Conservation (phyloP, 2,888 invertebrate species). For the Galerucella calmariensis region DNA sequence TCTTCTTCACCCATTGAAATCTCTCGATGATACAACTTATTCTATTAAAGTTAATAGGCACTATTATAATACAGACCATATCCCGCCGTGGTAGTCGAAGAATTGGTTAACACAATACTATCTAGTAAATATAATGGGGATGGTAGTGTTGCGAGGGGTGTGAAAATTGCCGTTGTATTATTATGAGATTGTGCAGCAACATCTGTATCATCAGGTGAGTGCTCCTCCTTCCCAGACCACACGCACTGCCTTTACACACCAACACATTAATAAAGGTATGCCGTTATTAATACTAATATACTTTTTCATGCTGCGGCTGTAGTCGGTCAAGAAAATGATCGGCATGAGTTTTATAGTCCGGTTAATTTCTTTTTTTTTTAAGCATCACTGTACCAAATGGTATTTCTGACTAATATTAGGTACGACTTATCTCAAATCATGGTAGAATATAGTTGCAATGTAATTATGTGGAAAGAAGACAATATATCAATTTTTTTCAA, state of each 20-base stretch:
- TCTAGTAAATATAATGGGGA: conserved; percentile 50
- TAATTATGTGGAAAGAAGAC: too few species aligned
- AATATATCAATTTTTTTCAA: too few species aligned
- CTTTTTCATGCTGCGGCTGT: conserved; percentile 59
- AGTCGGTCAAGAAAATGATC: conserved; percentile 30
- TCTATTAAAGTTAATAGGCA: conserved; percentile 15
- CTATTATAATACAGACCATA: not conserved
- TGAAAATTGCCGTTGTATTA: conserved; percentile 50
- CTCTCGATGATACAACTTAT: not conserved
- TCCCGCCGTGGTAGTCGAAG: conserved; percentile 18
- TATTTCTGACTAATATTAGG: too few species aligned
- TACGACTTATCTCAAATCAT: too few species aligned
- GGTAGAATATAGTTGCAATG: too few species aligned
- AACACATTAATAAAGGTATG: conserved; percentile 64
- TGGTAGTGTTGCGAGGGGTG: conserved; percentile 49
- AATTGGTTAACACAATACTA: conserved; percentile 32
- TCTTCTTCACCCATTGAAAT: not conserved
- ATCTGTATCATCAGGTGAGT: conserved; percentile 60
- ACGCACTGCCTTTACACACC: conserved; percentile 61
- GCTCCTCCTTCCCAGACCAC: conserved; percentile 61
- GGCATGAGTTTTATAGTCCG: conserved; percentile 6
- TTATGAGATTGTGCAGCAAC: conserved; percentile 46
- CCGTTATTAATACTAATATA: conserved; percentile 64
- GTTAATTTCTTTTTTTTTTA: not conserved
- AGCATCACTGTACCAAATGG: not conserved